A percentile compares a stretch with the other conserved stretches of the same genome.
These are phyloP conservation scores for Pammene aurita DNA, from an alignment of 2,888 invertebrate species.

Conservation along the genomic window DNA sequence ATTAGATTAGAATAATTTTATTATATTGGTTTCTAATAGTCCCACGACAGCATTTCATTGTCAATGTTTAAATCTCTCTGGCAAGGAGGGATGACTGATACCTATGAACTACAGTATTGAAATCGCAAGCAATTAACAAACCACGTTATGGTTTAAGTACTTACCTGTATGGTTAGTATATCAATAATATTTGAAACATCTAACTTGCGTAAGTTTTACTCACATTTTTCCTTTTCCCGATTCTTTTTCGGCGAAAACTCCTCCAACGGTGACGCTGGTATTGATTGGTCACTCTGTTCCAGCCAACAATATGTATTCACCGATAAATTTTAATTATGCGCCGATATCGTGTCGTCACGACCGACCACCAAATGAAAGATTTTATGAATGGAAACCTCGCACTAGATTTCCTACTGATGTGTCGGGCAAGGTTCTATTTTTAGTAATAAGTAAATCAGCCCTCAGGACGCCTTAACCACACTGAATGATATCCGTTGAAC, in stretches of 20 bases:
- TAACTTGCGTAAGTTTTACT: constrained; percentile 8
- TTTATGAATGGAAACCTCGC: constrained; percentile 74
- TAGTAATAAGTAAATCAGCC: constrained; percentile 56
- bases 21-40: neutral
- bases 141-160: neutral
- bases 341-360: constrained; percentile 57
- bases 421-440: constrained; percentile 67
- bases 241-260: constrained; percentile 30
- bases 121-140: neutral
- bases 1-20: neutral
- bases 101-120: neutral
- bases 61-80: neutral
- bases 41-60: constrained; percentile 1
- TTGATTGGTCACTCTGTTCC: constrained; percentile 31
- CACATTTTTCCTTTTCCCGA: constrained; percentile 30
- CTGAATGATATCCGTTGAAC: constrained; percentile 48
- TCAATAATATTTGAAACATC: neutral
- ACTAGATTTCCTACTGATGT: constrained; percentile 63
- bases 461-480: constrained; percentile 44
- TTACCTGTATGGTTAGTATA: too few species aligned
- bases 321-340: constrained; percentile 14
- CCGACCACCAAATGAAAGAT: constrained; percentile 70
- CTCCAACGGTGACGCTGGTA: constrained; percentile 32
- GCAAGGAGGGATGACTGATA: neutral
- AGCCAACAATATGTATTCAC: constrained; percentile 15